Percentiles rank a stretch among this genome's conserved stretches.
phyloP scores from a whole-genome alignment of 2,888 invertebrate genomes.

The Beris chalybata region DNA sequence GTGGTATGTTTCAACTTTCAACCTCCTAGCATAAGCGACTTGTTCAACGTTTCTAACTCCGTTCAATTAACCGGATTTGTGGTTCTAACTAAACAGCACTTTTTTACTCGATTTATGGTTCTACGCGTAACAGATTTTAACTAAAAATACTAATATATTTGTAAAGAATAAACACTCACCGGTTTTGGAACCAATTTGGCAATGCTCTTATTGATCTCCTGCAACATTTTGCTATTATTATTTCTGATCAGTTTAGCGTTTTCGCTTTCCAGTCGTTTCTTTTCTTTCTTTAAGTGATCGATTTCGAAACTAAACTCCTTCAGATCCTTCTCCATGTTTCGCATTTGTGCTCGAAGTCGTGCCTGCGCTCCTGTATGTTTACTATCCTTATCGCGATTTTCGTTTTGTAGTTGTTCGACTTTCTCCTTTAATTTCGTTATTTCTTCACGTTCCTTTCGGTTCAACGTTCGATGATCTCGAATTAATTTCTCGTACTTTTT shows the following conservation, averaged over 20 bases:
- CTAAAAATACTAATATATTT: neutral
- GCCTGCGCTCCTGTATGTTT: constrained; percentile 72
- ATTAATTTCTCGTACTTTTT: constrained; percentile 67
- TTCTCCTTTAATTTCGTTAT: constrained; percentile 66
- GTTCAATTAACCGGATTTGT: too few species aligned
- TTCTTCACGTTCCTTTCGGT: constrained; percentile 72
- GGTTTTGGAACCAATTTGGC: constrained; percentile 52
- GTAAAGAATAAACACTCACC: constrained; percentile 42
- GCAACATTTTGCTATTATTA: constrained; percentile 73
- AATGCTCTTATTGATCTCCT: constrained; percentile 72
- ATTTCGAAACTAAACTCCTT: constrained; percentile 65
- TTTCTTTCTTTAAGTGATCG: constrained; percentile 69
- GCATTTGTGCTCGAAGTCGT: constrained; percentile 72
- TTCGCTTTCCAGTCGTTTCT: constrained; percentile 64
- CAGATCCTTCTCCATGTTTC: constrained; percentile 72
- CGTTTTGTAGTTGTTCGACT: constrained; percentile 66
- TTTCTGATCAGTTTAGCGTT: constrained; percentile 62
- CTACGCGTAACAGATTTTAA: neutral
- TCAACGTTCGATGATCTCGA: constrained; percentile 68
- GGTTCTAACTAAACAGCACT: too few species aligned
- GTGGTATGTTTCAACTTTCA: too few species aligned
- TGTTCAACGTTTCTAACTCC: too few species aligned
- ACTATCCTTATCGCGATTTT: constrained; percentile 72
- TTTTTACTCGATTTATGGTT: too few species aligned
- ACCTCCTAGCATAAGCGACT: too few species aligned